These are phyloP conservation scores for Diloba caeruleocephala DNA, from an alignment of 2,888 invertebrate genomes.

Conservation along the genomic window DNA sequence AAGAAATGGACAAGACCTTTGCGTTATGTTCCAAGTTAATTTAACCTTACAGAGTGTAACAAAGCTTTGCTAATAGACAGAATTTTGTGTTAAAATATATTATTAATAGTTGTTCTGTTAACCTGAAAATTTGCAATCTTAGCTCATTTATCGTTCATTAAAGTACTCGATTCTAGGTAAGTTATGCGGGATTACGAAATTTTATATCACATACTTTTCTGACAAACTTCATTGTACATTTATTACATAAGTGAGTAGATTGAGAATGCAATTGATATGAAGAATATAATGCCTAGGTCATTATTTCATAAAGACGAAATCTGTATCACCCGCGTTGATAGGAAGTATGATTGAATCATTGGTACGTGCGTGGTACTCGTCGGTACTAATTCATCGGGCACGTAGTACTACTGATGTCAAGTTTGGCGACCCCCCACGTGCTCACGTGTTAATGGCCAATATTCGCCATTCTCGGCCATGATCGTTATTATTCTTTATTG, in stretches of 20 bases:
- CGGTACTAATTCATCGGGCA: constrained; percentile 53
- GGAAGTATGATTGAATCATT: constrained; percentile 49
- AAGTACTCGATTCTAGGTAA: no score
- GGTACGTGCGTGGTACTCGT: constrained; percentile 52
- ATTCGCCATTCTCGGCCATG: constrained; percentile 71
- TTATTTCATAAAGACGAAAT: constrained; percentile 38
- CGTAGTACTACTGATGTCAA: constrained; percentile 59
- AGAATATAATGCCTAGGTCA: constrained; percentile 28
- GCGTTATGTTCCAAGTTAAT: constrained; percentile 7
- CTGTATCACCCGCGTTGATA: constrained; percentile 25
- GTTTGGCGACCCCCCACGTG: constrained; percentile 81
- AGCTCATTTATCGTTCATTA: no score
- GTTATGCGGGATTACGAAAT: no score
- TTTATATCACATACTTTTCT: no score
- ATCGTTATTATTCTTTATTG: constrained; percentile 63
- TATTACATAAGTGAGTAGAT: no score
- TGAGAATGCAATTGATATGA: constrained; percentile 22
- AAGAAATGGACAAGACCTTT: constrained; percentile 21
- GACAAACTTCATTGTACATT: no score
- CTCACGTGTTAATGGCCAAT: constrained; percentile 81
- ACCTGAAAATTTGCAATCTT: neutral
- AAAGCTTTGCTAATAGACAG: constrained; percentile 1
- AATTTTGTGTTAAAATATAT: constrained; percentile 5
- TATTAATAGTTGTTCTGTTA: neutral
- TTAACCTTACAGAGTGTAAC: constrained; percentile 3